These are phyloP conservation scores for Sardina pilchardus DNA, from an alignment of 2,113 vertebrate species.

Conservation along the genomic window DNA sequence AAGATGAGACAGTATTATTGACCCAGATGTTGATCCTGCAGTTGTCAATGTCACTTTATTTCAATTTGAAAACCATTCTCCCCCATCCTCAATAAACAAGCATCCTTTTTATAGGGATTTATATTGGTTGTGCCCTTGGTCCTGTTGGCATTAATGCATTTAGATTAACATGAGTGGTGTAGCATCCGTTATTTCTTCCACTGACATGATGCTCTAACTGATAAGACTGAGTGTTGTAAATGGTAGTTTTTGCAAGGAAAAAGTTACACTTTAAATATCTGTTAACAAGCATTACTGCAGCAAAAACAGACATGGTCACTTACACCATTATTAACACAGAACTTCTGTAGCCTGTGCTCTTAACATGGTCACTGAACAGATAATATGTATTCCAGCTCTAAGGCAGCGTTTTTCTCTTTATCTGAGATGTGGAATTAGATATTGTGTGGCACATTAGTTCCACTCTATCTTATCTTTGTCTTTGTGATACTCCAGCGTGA, in stretches of 20 bases:
- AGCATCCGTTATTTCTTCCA: not conserved
- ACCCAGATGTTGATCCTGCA: too few species aligned
- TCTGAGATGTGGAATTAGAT: conserved; percentile 35
- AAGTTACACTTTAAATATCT: not conserved
- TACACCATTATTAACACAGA: not conserved
- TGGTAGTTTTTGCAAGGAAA: not conserved
- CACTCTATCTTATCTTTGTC: conserved; percentile 37
- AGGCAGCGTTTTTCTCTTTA: conserved; percentile 16
- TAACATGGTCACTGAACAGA: conserved; percentile 33
- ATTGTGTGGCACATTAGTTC: conserved; percentile 38
- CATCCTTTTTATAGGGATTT: too few species aligned
- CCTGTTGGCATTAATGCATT: too few species aligned
- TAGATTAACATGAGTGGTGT: not conserved
- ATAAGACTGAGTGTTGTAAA: not conserved
- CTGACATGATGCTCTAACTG: not conserved
- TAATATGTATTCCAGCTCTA: conserved; percentile 28
- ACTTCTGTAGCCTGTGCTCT: conserved; percentile 9
- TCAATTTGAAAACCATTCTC: too few species aligned
- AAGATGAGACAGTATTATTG: too few species aligned
- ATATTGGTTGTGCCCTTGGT: too few species aligned
- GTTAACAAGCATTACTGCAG: conserved; percentile 3
- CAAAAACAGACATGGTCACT: not conserved
- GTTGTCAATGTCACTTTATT: too few species aligned
- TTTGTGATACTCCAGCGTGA: conserved; percentile 29
- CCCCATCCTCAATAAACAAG: too few species aligned